Conservation (phyloP, 2,113 vertebrate genomes). For the Nannobrachium achirus region DNA sequence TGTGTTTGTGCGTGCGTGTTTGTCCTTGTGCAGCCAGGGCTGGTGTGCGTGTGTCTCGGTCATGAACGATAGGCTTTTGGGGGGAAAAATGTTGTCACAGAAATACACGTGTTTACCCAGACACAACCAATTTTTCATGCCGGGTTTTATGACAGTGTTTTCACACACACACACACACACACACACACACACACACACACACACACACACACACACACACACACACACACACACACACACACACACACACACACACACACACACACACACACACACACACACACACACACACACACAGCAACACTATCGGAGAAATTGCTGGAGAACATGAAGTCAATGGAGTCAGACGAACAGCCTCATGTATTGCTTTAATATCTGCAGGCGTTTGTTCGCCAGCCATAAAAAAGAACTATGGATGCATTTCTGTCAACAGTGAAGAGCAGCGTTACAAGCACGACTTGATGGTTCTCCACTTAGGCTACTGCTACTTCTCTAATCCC, state of each 20-base stretch:
- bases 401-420: slow-evolving; percentile 44
- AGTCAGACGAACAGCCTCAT: slow-evolving; percentile 47
- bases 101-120: slow-evolving; percentile 11
- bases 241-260: slow-evolving; percentile 7
- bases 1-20: neutral
- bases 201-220: slow-evolving; percentile 11
- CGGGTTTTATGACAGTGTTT: slow-evolving; percentile 25
- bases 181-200: slow-evolving; percentile 1
- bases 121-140: slow-evolving; percentile 35
- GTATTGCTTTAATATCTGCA: slow-evolving; percentile 55
- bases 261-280: slow-evolving; percentile 1
- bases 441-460: slow-evolving; percentile 27
- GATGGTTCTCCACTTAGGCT: neutral
- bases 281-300: slow-evolving; percentile 8
- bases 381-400: slow-evolving; percentile 40
- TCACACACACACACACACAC: slow-evolving; percentile 10
- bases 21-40: too few relatives aligned
- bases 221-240: neutral
- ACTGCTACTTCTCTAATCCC: neutral
- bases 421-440: slow-evolving; percentile 44
- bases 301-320: neutral
- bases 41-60: neutral
- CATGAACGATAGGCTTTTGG: slow-evolving; percentile 13
- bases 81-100: slow-evolving; percentile 20
- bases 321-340: slow-evolving; percentile 52